phyloP scores from a whole-genome alignment of 2,888 invertebrate genomes.

The Sabatieria punctata region DNA sequence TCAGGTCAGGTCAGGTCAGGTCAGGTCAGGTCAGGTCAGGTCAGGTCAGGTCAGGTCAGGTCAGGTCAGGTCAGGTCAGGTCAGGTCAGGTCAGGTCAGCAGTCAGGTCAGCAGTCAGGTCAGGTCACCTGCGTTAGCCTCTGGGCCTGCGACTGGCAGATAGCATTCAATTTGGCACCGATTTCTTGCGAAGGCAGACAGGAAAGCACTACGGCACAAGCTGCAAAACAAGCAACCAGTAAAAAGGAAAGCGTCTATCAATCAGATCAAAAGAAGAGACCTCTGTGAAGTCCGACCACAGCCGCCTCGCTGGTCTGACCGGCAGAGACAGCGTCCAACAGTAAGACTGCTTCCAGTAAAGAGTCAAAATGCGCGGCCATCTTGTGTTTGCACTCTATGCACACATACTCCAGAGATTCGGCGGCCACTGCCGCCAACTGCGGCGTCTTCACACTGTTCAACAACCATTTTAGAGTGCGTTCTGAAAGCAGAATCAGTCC shows the following conservation, averaged over 20 bases:
- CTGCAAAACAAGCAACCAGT: conserved; percentile 21
- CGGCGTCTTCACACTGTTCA: conserved; percentile 48
- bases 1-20: no score
- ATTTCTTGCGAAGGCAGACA: conserved; percentile 34
- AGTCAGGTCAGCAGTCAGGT: no score
- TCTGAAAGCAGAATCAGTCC: conserved; percentile 11
- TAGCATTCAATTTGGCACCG: conserved; percentile 50
- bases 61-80: no score
- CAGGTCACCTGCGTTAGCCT: conserved; percentile 43
- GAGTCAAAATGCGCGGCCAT: conserved; percentile 56
- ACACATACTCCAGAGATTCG: conserved; percentile 63
- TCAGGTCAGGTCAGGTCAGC: no score
- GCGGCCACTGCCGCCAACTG: conserved; percentile 64
- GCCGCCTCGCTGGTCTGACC: conserved; percentile 45
- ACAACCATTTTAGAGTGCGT: conserved; percentile 16
- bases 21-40: no score
- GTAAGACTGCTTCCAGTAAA: conserved; percentile 54
- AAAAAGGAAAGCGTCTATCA: background rate
- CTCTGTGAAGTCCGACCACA: conserved; percentile 55
- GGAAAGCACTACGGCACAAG: conserved; percentile 46
- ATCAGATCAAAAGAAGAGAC: conserved; percentile 33
- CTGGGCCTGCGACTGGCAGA: conserved; percentile 56
- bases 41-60: no score
- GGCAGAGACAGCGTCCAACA: conserved; percentile 53
- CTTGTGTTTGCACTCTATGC: conserved; percentile 57